phyloP scores from a whole-genome alignment of 1,140 invertebrate species.

The Scaptomyza hsui region DNA sequence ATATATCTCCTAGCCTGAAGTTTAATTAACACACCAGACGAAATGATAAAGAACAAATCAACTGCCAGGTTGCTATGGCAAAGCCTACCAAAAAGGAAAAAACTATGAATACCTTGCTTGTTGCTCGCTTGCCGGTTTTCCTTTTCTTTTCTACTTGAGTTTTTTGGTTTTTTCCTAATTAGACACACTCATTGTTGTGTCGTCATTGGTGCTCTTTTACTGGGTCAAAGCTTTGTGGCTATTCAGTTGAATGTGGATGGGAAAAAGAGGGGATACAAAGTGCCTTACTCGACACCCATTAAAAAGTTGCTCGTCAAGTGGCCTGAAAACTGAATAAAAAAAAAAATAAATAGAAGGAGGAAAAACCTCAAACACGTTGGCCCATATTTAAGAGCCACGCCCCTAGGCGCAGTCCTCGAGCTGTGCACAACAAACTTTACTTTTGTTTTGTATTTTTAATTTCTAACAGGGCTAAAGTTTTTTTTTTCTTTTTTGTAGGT shows the following conservation, averaged over 20 bases:
- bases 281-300: constrained; percentile 51
- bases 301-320: constrained; percentile 72
- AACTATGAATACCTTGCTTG: constrained; percentile 66
- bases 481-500: constrained; percentile 24
- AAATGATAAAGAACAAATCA: constrained; percentile 42
- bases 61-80: constrained; percentile 62
- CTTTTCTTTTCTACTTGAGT: constrained; percentile 1
- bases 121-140: constrained; percentile 54
- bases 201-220: constrained; percentile 37
- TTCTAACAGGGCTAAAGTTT: constrained; percentile 41
- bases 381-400: constrained; percentile 69
- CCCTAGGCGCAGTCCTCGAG: constrained; percentile 42
- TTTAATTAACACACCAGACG: constrained; percentile 73
- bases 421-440: constrained; percentile 44
- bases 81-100: constrained; percentile 26
- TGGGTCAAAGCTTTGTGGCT: constrained; percentile 61
- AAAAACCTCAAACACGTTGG: constrained; percentile 73
- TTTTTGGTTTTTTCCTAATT: constrained; percentile 63
- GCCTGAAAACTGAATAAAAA: constrained; percentile 21
- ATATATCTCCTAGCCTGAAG: constrained; percentile 36
- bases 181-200: constrained; percentile 67
- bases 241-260: constrained; percentile 39
- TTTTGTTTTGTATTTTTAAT: constrained; percentile 35
- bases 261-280: constrained; percentile 23
- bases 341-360: constrained; percentile 2